Evolutionary conservation across 2,797 vertebrate species (phyloP), one percentile per base, ranked within the genome.

Genomic region (Sebastes ruberrimus): DNA sequence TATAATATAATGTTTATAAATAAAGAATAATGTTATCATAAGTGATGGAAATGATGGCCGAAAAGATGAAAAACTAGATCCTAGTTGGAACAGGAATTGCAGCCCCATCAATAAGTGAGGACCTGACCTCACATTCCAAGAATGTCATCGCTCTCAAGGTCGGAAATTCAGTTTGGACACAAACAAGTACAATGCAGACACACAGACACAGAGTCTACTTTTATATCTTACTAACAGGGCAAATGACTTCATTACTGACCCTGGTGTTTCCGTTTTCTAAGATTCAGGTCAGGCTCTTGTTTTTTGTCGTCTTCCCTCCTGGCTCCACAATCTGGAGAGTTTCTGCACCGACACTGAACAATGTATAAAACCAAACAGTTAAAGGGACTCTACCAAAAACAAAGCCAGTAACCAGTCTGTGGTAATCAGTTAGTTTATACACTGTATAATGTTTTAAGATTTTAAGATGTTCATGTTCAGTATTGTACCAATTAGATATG

Each of bases 241-340:
- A 22, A 46, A 18, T 18, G 27, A 77, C 32, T 68, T 38, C 56
- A 42, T 35, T 18, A 7, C 14, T 75, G 66, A 57, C 9, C 30
- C 61, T 42, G 46, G 28, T 32, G 71, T 72, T 78, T 75, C 66
- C 60, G 5, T 49, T 73, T 73, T 64, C 16, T 10, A 8, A 16
- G n/a, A 35, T 7, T 16, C 32, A 53, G 71, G 56, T 82, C 83
- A 63, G 14, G 55, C 10, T 74, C 33, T 35, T 61, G 61, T 42
- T 85, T 82, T 75, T 52, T 72, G 33, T 69, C 23, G 10, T 82
- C 71, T 74, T 78, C 71, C 66, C 30, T 59, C 49, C 62, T 20
- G 35, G 57, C 68, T 63, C 49, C 62, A 28, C 25, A 18, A 10
- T 56, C 73, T 63, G 28, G 32, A 80, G 68, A 73, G 69, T 63